Evolutionary conservation across 2,113 vertebrate species (phyloP), one percentile per base, ranked within the genome.

Genomic region (Paraplagusia blochii): DNA sequence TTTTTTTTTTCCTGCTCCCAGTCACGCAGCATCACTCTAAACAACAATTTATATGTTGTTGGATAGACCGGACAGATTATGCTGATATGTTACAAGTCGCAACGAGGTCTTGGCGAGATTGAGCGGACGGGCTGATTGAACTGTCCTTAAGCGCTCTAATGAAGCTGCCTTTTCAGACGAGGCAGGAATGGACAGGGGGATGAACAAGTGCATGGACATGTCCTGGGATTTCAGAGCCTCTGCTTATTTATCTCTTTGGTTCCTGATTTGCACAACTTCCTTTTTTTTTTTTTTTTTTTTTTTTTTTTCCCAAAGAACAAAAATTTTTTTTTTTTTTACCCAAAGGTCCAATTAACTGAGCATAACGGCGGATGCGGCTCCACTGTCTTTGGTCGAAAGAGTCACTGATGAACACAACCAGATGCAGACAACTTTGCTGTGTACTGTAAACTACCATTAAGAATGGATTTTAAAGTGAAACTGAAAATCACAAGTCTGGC

Each of bases 21-120:
- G 82, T 76, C 82, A 79, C 81, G 84, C 86, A 83, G 77, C 82
- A 85, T 86, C 84, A 72, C 85, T 87, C 83, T 82, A 80, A 84
- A 80, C 84, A 77, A 85, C 82, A 85, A 86, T 84, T 84, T 84
- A 80, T 82, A 66, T 80, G 77, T 85, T 47, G 17, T 66, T 29
- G 72, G 83, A 77, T 46, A 19, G 58, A 56, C 65, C 51, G 65
- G 79, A 76, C 22, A 82, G 75, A 77, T 62, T 62, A 70, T 66
- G 80, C 62, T 81, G 80, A 77, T 76, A 71, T 75, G 83, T 85
- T 74, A 76, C 81, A 77, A 82, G 68, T 74, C 4, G 3, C 17
- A 16, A 46, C 68, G 62, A 69, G 75, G 66, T 66, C 75, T 69
- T 64, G 77, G 70, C 68, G 73, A 77, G 74, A 86, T 83, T 69